Percentiles rank a stretch among this genome's conserved stretches.
Evolutionary conservation across 2,113 vertebrate species (phyloP).

Genomic region (Dipodomys spectabilis): DNA sequence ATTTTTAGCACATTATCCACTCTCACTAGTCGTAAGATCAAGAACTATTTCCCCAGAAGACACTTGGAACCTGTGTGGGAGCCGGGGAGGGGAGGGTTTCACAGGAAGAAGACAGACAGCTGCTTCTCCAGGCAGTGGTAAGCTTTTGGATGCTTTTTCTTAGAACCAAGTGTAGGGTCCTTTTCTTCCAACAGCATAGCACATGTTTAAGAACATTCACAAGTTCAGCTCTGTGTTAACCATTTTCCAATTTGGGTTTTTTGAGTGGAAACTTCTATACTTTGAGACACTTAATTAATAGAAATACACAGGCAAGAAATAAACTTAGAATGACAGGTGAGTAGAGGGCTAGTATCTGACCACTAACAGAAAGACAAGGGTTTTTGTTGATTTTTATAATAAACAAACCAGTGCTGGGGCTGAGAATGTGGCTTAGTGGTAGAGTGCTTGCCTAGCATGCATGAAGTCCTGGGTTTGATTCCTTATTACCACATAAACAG

Average conservation of each 20-base stretch:
- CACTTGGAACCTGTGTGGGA: not conserved
- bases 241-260: not conserved
- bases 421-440: too few species aligned
- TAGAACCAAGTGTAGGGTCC: not conserved
- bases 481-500: too few species aligned
- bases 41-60: conserved; percentile 4
- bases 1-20: conserved; percentile 38
- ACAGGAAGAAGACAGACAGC: not conserved
- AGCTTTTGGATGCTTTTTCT: not conserved
- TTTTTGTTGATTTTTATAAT: too few species aligned
- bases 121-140: not conserved
- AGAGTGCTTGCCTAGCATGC: too few species aligned
- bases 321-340: not conserved
- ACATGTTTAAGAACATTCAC: not conserved
- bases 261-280: conserved; percentile 14
- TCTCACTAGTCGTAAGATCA: not conserved
- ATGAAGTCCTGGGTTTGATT: too few species aligned
- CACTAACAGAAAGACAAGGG: not conserved
- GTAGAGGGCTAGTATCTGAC: too few species aligned
- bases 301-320: not conserved
- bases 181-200: not conserved
- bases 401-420: too few species aligned
- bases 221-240: not conserved
- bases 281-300: not conserved
- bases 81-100: not conserved